Conservation (phyloP, 2,113 vertebrate species). For the Mus musculus region GRCm39 chr3:31970501-31971000, state of each 20-base stretch:
- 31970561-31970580: background rate
- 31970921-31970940: background rate
- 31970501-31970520: background rate
- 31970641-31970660: background rate
- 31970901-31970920: background rate
- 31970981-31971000: background rate
- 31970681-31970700: background rate
- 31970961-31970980: slow-evolving; percentile 13
- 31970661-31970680: background rate
- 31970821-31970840: no score
- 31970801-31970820: background rate
- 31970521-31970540: background rate
- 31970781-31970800: background rate
- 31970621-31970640: background rate
- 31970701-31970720: background rate
- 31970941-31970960: slow-evolving; percentile 5
- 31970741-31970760: background rate
- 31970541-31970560: background rate
- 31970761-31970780: background rate
- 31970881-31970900: background rate
- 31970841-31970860: background rate
- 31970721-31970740: background rate
- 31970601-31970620: background rate
- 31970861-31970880: background rate
- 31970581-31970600: background rate